phyloP scores from a whole-genome alignment of 2,113 vertebrate genomes.

The Cranoglanis bouderius region DNA sequence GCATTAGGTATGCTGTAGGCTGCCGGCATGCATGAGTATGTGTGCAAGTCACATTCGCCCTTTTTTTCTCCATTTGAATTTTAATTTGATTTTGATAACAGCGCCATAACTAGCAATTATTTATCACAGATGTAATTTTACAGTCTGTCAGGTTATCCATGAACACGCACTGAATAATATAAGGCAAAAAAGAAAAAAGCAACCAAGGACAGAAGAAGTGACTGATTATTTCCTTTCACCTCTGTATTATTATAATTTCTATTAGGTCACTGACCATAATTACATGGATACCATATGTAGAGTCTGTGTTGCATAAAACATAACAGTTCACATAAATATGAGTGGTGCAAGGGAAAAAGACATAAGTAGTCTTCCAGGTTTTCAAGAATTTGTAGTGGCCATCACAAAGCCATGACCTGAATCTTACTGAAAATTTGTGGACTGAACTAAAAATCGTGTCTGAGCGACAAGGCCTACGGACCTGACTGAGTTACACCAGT shows the following conservation, averaged over 20 bases:
- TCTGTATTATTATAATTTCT: slow-evolving; percentile 14
- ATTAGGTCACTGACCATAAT: slow-evolving; percentile 28
- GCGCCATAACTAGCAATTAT: slow-evolving; percentile 49
- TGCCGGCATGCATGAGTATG: not conserved
- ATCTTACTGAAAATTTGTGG: not conserved
- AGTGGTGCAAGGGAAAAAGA: not conserved
- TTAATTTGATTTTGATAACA: slow-evolving; percentile 52
- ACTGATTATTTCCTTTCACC: slow-evolving; percentile 28
- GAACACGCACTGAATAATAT: slow-evolving; percentile 47
- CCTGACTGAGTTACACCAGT: not conserved
- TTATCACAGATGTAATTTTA: slow-evolving; percentile 53
- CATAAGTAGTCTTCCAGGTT: not conserved
- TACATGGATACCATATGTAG: slow-evolving; percentile 27
- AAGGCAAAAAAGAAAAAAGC: slow-evolving; percentile 28
- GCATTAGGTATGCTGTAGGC: slow-evolving; percentile 47
- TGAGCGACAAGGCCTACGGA: not conserved
- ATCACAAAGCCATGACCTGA: not conserved
- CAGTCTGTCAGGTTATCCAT: slow-evolving; percentile 45
- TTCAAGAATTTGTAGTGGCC: not conserved
- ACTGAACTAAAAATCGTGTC: not conserved
- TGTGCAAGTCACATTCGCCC: slow-evolving; percentile 25
- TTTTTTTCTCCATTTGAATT: slow-evolving; percentile 39
- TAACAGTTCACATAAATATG: not conserved
- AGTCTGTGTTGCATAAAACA: slow-evolving; percentile 22
- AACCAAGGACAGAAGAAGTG: slow-evolving; percentile 40